These are phyloP conservation scores for Heliconius charithonia DNA, from an alignment of 2,888 invertebrate genomes.

Conservation along the genomic window DNA sequence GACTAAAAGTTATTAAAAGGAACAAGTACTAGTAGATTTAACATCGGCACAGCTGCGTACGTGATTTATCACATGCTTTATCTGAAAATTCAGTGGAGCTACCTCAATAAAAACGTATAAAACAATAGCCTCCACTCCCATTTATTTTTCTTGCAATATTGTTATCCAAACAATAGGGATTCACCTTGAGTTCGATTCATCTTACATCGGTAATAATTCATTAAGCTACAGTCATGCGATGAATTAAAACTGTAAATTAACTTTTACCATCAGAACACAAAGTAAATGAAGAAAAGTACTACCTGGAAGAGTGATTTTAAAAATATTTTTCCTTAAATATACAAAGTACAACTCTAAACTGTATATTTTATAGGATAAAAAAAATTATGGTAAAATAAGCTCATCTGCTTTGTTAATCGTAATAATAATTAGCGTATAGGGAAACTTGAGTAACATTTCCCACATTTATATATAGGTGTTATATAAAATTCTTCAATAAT, in stretches of 20 bases:
- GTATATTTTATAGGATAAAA: neutral
- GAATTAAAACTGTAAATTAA: constrained; percentile 11
- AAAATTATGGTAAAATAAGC: neutral
- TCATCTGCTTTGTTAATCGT: neutral
- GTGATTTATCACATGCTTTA: constrained; percentile 32
- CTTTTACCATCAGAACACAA: neutral
- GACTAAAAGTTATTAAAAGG: constrained; percentile 17
- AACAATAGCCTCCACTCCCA: constrained; percentile 22
- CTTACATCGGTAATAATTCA: constrained; percentile 24
- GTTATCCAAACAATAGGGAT: constrained; percentile 27
- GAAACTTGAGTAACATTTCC: neutral
- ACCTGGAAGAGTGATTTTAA: neutral
- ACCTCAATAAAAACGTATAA: constrained; percentile 23
- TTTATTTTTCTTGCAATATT: constrained; percentile 26
- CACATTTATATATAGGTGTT: neutral
- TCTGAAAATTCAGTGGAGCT: constrained; percentile 18
- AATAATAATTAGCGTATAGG: neutral
- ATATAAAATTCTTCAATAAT: neutral
- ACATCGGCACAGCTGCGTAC: constrained; percentile 25
- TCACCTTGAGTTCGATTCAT: constrained; percentile 28
- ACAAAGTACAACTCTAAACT: neutral
- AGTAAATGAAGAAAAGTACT: constrained; percentile 3
- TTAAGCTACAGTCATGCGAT: constrained; percentile 13
- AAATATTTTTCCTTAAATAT: neutral
- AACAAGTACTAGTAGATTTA: constrained; percentile 10